phyloP scores from a whole-genome alignment of 2,888 invertebrate genomes.

The Gordius sp. region DNA sequence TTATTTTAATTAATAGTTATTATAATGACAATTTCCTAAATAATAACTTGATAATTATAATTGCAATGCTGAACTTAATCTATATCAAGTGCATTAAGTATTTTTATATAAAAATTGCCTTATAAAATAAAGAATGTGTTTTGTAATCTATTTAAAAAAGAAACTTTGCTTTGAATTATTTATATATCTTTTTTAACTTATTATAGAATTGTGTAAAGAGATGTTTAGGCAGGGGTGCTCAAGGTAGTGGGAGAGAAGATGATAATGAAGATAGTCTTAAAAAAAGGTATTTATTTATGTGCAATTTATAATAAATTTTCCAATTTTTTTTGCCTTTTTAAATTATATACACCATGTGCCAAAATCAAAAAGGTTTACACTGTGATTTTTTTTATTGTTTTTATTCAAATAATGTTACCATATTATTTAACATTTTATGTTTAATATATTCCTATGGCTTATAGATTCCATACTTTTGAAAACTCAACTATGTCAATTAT shows the following conservation, averaged over 20 bases:
- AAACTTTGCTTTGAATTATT: background rate
- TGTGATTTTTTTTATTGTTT: background rate
- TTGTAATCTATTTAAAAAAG: background rate
- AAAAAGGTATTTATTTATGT: conserved; percentile 37
- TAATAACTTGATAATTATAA: background rate
- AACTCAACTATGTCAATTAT: background rate
- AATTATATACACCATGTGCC: too few species aligned
- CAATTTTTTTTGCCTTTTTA: too few species aligned
- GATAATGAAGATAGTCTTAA: conserved; percentile 65
- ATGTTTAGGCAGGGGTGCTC: conserved; percentile 57
- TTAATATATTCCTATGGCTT: too few species aligned
- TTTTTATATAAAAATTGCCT: background rate
- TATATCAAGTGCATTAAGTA: background rate
- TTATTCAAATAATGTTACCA: background rate
- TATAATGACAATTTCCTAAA: background rate
- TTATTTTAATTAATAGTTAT: background rate
- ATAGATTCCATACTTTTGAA: conserved; percentile 5
- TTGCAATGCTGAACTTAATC: background rate
- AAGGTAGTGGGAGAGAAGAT: conserved; percentile 67
- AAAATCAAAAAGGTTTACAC: too few species aligned
- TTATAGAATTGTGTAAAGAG: conserved; percentile 46
- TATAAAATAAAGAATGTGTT: background rate
- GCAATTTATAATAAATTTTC: background rate
- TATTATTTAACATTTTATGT: too few species aligned
- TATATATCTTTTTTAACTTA: conserved; percentile 1